Evolutionary conservation across 92 coral and sea anemone genomes (phyloP).

Genomic region (Phenganax marumi): DNA sequence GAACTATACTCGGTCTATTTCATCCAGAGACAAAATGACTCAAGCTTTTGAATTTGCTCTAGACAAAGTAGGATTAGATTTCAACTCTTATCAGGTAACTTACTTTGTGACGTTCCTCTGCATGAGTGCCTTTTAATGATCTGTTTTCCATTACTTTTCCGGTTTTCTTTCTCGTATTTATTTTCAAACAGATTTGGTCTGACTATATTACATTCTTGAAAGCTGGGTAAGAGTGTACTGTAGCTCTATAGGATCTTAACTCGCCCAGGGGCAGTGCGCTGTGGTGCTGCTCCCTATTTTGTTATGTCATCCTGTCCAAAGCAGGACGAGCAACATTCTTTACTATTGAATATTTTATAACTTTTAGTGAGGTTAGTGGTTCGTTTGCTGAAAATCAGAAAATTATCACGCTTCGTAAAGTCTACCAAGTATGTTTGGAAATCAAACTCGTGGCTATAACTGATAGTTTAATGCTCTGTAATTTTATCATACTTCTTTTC

Average conservation of each 20-base stretch:
- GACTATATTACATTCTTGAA: constrained; percentile 85
- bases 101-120: neutral
- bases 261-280: too few relatives aligned
- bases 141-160: neutral
- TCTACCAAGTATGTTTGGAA: constrained; percentile 64
- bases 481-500: too few relatives aligned
- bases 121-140: neutral
- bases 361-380: constrained; percentile 80
- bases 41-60: constrained; percentile 99
- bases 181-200: constrained; percentile 72
- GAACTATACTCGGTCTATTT: neutral
- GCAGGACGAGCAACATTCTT: too few relatives aligned
- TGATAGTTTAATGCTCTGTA: too few relatives aligned
- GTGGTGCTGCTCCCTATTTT: neutral
- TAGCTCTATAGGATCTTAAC: neutral
- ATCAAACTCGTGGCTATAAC: neutral
- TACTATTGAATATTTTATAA: neutral
- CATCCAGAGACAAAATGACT: constrained; percentile 84
- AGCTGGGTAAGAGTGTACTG: constrained; percentile 69
- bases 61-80: constrained; percentile 94
- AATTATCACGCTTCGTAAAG: constrained; percentile 81
- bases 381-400: constrained; percentile 97
- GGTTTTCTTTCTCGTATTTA: neutral
- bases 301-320: neutral
- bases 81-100: constrained; percentile 93